phyloP scores from a whole-genome alignment of 2,113 vertebrate species.

The Podiceps cristatus region DNA sequence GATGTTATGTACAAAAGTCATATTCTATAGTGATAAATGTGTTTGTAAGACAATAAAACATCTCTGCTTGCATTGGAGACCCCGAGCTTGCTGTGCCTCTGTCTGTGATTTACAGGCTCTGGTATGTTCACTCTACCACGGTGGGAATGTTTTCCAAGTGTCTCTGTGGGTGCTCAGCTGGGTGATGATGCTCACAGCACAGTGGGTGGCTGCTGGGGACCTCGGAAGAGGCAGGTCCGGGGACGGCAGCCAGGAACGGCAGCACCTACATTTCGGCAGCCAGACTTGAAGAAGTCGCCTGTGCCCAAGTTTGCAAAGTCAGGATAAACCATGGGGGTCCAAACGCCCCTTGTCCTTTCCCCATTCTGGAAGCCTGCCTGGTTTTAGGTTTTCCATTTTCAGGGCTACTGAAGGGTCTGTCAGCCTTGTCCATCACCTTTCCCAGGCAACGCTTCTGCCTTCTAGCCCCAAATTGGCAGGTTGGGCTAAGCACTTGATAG shows the following conservation, averaged over 20 bases:
- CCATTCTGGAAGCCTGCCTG: neutral
- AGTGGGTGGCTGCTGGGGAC: neutral
- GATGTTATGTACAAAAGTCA: neutral
- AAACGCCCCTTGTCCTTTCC: neutral
- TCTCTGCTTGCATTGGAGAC: neutral
- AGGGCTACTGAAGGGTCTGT: neutral
- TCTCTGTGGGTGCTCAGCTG: neutral
- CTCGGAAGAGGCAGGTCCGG: neutral
- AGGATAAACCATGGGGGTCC: neutral
- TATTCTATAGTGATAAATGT: neutral
- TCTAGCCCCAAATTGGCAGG: neutral
- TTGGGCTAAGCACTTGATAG: neutral
- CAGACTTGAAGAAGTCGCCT: neutral
- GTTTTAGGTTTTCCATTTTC: neutral
- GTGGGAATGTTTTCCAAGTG: neutral
- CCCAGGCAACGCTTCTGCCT: neutral
- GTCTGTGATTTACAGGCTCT: neutral
- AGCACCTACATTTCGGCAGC: neutral
- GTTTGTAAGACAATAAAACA: neutral
- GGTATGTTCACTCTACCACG: neutral
- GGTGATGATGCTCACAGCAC: neutral
- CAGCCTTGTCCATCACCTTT: neutral
- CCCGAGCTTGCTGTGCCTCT: neutral
- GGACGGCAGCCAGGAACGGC: neutral
- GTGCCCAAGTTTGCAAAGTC: neutral